Evolutionary conservation across 2,888 invertebrate species (phyloP), one percentile per base, ranked within the genome.

Genomic region (Tridacna gigas): DNA sequence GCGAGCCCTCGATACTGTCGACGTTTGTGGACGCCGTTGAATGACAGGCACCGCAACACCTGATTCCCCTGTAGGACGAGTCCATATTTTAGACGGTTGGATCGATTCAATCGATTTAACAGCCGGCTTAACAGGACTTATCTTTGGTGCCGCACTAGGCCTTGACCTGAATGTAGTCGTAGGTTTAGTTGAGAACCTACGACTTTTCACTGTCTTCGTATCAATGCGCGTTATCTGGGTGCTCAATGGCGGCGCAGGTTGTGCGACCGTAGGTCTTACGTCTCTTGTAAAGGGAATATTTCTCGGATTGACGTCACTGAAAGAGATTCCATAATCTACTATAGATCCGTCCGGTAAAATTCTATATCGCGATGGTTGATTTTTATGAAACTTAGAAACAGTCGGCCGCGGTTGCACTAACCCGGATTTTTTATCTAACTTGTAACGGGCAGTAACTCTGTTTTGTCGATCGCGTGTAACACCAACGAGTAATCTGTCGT

Each of bases 291-390:
- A 18, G 0, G 60, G 37, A 13, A 22, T 48, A n/a, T 9, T 22
- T 22, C 25, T 66, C 66, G 45, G 66, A 37, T 26, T 61, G 1
- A 9, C 25, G 3, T 25, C 22, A 25, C 26, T 47, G 18, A 66
- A 25, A 15, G 77, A 66, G 15, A 63, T 18, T 4, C 84, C 79
- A 67, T 74, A 82, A 67, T 74, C 71, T 13, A 84, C 81, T 22
- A 84, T 79, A 11, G 84, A 84, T 11, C 84, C 84, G 28, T 84
- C 73, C 20, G 84, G 74, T 12, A 84, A 77, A 12, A 84, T 73
- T 28, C 61, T 63, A 61, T 74, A 84, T 26, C 77, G 47, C 25
- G 76, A 48, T 37, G 45, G 48, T 0, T 3, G 25, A 20, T 26
- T 26, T 1, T 45, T 22, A 0, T 12, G n/a, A 18, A n/a, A 15